phyloP scores from a whole-genome alignment of 2,797 vertebrate genomes.

The Peromyscus eremicus region DNA sequence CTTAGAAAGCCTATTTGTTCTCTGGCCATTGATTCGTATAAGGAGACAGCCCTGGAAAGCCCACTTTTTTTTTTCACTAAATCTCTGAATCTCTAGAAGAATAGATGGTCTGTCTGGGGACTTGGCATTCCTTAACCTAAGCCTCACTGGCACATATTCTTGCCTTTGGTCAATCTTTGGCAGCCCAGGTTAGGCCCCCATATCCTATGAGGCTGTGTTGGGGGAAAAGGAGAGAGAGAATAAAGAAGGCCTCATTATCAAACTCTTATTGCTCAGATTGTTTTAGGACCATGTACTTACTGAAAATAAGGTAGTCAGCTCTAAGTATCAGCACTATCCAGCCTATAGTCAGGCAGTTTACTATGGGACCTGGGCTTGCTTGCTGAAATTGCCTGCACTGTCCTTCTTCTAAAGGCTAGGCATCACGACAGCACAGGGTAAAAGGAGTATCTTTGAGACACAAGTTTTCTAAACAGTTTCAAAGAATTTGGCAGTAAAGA shows the following conservation, averaged over 20 bases:
- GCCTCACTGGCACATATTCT: not conserved
- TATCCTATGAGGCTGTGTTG: not conserved
- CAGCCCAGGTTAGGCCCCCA: not conserved
- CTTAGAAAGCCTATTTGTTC: not conserved
- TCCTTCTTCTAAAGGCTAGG: not conserved
- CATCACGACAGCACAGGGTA: not conserved
- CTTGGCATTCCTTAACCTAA: slow-evolving; percentile 1
- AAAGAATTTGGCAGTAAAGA: slow-evolving; percentile 48
- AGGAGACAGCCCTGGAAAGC: not conserved
- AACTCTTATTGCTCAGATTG: slow-evolving; percentile 24
- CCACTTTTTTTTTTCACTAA: slow-evolving; percentile 12
- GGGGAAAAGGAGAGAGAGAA: slow-evolving; percentile 13
- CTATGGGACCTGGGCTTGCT: not conserved
- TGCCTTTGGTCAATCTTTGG: not conserved
- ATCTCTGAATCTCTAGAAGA: slow-evolving; percentile 43
- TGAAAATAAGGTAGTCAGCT: slow-evolving; percentile 10
- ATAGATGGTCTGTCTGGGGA: not conserved
- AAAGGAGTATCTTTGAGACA: not conserved
- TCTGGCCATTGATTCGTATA: not conserved
- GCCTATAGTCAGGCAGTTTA: not conserved
- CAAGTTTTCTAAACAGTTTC: slow-evolving; percentile 17
- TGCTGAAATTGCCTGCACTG: not conserved
- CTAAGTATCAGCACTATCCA: not conserved
- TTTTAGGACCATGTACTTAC: not conserved
- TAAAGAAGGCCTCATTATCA: not conserved